These are phyloP conservation scores for Nycteola revayana DNA, from an alignment of 2,888 invertebrate species.

Conservation along the genomic window DNA sequence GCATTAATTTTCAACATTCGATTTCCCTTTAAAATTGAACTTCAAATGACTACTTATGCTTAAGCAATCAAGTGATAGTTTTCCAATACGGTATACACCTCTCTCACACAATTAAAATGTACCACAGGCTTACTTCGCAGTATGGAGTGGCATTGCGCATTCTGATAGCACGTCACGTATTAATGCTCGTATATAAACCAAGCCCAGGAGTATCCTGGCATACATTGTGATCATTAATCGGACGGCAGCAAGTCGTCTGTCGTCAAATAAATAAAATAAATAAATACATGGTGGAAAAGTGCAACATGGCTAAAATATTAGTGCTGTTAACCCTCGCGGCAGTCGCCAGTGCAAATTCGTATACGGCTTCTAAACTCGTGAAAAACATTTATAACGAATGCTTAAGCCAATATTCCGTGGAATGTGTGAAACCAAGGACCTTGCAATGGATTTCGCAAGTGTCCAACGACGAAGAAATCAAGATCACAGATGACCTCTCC, in stretches of 20 bases:
- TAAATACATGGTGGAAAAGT: constrained; percentile 44
- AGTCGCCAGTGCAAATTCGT: constrained; percentile 57
- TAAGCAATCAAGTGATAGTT: constrained; percentile 58
- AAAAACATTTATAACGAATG: constrained; percentile 86
- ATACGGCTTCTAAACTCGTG: constrained; percentile 84
- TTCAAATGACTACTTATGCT: constrained; percentile 23
- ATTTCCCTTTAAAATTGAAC: constrained; percentile 26
- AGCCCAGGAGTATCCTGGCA: constrained; percentile 72
- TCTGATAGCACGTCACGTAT: constrained; percentile 74
- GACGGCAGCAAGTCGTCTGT: constrained; percentile 74
- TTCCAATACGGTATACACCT: constrained; percentile 59
- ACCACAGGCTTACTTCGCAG: constrained; percentile 50
- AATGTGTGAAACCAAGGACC: constrained; percentile 90
- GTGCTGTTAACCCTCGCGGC: constrained; percentile 65
- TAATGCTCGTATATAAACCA: constrained; percentile 82
- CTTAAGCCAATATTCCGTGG: constrained; percentile 85
- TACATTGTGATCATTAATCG: constrained; percentile 71
- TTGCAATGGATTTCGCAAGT: constrained; percentile 88
- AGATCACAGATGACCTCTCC: constrained; percentile 88
- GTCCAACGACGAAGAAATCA: constrained; percentile 85
- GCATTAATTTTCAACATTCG: constrained; percentile 18
- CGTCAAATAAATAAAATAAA: constrained; percentile 44
- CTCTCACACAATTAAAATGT: constrained; percentile 64
- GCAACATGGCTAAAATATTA: constrained; percentile 69
- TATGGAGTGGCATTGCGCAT: constrained; percentile 61